Evolutionary conservation across 2,797 vertebrate species (phyloP), one percentile per base, ranked within the genome.

Genomic region (Chaetophractus vellerosus): DNA sequence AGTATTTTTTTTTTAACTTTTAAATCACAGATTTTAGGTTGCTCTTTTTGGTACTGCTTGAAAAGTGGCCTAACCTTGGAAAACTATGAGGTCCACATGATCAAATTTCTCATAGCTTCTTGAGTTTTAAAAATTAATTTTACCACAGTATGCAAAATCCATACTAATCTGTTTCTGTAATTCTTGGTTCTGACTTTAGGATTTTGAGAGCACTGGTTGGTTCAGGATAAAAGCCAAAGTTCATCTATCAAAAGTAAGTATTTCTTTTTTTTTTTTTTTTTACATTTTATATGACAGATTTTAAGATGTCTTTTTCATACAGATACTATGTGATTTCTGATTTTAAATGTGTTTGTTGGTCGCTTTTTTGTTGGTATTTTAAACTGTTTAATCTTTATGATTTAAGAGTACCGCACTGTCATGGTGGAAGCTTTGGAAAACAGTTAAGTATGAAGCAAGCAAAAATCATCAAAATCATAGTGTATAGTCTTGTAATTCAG

Each of bases 141-240:
- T 59, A 41, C 78, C 15, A 9, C 7, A 26, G 26, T 36, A 38
- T 41, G 36, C 78, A 61, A 59, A 59, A 55, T 57, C 24, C 78
- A 14, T 59, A 59, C 61, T 64, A 24, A 41, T 71, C 36, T 26
- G 45, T 50, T 66, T 33, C 11, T 48, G 63, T 31, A 12, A 45
- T 83, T 79, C 57, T 38, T 24, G 28, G 31, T 21, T 55, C 31
- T 50, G 21, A 83, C 61, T 48, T 66, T 48, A 66, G 41, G 14
- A 41, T 66, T 83, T 83, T 83, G 28, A 66, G 61, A 66, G 45
- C 8, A 75, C 9, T 71, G 16, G 23, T 41, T 86, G 31, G 15
- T 76, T 88, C 45, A 68, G 55, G 4, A 91, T 59, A 83, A 93
- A 93, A 91, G 9, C n/a, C 52, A 52, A 59, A 85, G 14, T 50